Base-by-base conservation (phyloP, 2,113 vertebrate genomes). In the Leptosomus discolor region DNA sequence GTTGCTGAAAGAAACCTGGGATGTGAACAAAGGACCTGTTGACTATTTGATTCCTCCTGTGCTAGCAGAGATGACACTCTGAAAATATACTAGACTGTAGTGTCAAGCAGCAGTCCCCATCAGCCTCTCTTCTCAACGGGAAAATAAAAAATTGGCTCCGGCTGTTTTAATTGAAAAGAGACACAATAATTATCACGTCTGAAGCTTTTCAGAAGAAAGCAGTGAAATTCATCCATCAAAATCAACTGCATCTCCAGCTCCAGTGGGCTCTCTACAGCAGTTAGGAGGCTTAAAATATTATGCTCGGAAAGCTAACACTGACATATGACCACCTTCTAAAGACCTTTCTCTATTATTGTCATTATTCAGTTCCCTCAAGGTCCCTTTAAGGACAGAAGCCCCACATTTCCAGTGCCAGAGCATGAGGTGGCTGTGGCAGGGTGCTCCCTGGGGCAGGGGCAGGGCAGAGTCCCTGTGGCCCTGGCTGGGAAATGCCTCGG, bases 361-460 rank as follows among this genome's bases (percentile, higher is more conserved):
- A 0, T n/a, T 63, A 75, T 34, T 46, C 46, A 27, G 14, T 11
- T 76, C 68, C n/a, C 51, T 70, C 37, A 64, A 71, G 43, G 21
- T 82, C 34, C 39, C 20, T 39, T 94, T 58, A 78, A 30, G 36
- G 56, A 56, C 21, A 37, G 7, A 84, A 67, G 12, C 69, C 27
- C 8, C 4, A 2, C 0, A 1, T 75, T 85, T 64, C 22, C n/a
- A 74, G n/a, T 0, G 0, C 41, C 39, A 19, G 60, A 84, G 18
- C 3, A 5, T 3, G 9, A 92, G 36, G 27, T 71, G 51, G 43
- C 41, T 89, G 34, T 78, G 63, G n/a, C 41, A 46, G 27, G 53
- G 51, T 0, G 0, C 41, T 63, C 32, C 69, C 18, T 0, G 0
- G 20, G 21, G 26, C 2, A 5, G 30, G 21, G 75, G 46, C 11